Evolutionary conservation across 2,113 vertebrate genomes (phyloP).

Genomic region (Ctenomys sociabilis): DNA sequence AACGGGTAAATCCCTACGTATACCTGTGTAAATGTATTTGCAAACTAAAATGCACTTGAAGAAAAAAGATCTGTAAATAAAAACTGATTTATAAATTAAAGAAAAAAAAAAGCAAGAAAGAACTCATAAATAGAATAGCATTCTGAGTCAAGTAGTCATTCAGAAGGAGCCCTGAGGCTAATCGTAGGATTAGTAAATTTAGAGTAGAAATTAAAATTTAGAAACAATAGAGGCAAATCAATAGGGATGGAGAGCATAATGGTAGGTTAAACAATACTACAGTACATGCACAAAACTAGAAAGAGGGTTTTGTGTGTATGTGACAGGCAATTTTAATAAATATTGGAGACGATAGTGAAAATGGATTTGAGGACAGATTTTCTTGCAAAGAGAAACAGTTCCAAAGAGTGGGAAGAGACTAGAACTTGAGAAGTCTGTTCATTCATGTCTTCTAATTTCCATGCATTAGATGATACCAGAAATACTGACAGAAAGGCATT

Average conservation of each 20-base stretch:
- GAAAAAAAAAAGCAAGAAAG: background rate
- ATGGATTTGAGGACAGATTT: background rate
- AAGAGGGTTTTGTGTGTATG: background rate
- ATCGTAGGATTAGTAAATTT: background rate
- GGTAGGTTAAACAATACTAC: background rate
- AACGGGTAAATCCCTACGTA: conserved; percentile 89
- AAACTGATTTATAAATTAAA: conserved; percentile 94
- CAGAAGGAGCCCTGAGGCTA: background rate
- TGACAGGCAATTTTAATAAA: conserved; percentile 4
- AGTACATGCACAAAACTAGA: background rate
- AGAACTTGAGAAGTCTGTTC: background rate
- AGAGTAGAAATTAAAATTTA: background rate
- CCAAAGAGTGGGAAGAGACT: background rate
- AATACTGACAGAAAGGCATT: background rate
- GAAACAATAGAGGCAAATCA: background rate
- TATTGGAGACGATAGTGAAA: background rate
- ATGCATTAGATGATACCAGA: background rate
- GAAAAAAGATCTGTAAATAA: conserved; percentile 95
- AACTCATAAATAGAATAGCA: background rate
- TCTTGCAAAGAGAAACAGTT: background rate
- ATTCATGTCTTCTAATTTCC: background rate
- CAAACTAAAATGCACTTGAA: conserved; percentile 94
- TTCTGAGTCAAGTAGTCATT: background rate
- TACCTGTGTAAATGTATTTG: conserved; percentile 95
- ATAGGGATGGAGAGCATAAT: background rate